Conservation (phyloP, 2,797 vertebrate genomes). For the Setipinna tenuifilis region DNA sequence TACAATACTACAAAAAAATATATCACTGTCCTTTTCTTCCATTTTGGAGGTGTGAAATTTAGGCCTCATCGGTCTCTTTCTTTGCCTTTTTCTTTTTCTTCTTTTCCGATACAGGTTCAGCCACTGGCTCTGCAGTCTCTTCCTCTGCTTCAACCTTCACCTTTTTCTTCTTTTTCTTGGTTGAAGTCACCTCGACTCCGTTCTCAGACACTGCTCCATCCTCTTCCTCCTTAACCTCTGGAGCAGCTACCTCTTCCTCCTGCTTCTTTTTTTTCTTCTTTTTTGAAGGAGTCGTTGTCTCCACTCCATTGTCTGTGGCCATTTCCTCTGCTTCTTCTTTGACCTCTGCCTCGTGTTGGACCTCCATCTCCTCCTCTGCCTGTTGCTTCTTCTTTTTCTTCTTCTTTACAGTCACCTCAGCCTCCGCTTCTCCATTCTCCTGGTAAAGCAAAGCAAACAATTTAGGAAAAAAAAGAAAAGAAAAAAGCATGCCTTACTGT, state of each 20-base stretch:
- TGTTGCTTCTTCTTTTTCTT: conserved; percentile 57
- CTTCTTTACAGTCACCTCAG: conserved; percentile 47
- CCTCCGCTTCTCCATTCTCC: conserved; percentile 44
- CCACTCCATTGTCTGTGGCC: conserved; percentile 28
- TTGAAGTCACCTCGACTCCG: conserved; percentile 55
- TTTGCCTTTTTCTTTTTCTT: conserved; percentile 56
- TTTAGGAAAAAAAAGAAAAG: too few relatives aligned
- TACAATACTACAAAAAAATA: conserved; percentile 62
- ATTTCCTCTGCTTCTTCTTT: conserved; percentile 43
- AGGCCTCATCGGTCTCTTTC: conserved; percentile 51
- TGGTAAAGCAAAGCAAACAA: neutral
- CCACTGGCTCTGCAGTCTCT: conserved; percentile 29
- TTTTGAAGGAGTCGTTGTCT: conserved; percentile 40
- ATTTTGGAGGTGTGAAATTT: neutral
- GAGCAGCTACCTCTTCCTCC: conserved; percentile 29
- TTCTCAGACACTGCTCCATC: conserved; percentile 62
- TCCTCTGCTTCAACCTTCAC: conserved; percentile 33
- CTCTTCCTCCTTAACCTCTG: conserved; percentile 33
- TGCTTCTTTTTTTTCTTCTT: conserved; percentile 75
- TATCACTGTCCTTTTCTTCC: neutral
- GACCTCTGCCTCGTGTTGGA: conserved; percentile 60
- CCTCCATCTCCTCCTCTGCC: conserved; percentile 31
- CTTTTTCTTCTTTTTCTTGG: conserved; percentile 69
- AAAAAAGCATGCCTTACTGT: neutral
- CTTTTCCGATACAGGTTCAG: conserved; percentile 11